Conservation (phyloP, 2,113 vertebrate species). For the Grallaria varia region DNA sequence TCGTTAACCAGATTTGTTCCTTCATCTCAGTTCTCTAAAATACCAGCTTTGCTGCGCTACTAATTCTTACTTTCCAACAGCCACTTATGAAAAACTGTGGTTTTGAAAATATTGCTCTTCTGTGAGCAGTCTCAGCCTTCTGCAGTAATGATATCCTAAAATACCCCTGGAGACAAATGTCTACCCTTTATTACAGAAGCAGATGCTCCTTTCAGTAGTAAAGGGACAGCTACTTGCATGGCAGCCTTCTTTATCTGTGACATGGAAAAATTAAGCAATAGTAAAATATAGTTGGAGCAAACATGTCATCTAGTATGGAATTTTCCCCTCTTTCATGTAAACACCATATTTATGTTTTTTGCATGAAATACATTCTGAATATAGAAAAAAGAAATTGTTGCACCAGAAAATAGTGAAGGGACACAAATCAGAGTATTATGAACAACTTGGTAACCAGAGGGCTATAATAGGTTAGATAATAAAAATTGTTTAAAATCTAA, state of each 20-base stretch:
- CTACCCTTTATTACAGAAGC: neutral
- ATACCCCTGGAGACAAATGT: neutral
- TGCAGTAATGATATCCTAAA: neutral
- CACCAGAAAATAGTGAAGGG: neutral
- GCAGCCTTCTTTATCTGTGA: neutral
- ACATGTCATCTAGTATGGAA: neutral
- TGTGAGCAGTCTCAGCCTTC: neutral
- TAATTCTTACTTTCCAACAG: constrained; percentile 4
- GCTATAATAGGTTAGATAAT: neutral
- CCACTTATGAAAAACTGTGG: neutral
- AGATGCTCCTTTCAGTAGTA: neutral
- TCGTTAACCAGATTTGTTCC: constrained; percentile 10
- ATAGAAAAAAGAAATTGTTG: neutral
- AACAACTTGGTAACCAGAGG: neutral
- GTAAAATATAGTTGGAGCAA: neutral
- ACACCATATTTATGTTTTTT: neutral
- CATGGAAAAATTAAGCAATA: neutral
- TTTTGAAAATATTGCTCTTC: neutral
- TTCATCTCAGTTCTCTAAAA: neutral
- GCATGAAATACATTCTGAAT: neutral
- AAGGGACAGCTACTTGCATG: neutral
- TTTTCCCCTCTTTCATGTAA: neutral
- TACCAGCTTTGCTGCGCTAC: neutral
- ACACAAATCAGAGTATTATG: neutral
- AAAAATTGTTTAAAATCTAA: neutral